phyloP scores from a whole-genome alignment of 2,888 invertebrate genomes.

The Ectemnius continuus region DNA sequence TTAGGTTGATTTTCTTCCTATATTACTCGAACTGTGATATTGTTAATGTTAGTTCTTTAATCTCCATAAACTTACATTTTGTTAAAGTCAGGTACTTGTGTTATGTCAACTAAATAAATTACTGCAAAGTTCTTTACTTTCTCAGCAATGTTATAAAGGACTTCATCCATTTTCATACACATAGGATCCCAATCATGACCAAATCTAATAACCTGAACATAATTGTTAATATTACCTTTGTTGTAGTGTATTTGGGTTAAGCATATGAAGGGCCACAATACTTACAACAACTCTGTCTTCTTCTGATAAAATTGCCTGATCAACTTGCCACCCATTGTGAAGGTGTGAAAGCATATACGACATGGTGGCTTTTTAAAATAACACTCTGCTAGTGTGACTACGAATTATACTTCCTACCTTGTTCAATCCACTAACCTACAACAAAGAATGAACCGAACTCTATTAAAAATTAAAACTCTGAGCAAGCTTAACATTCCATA shows the following conservation, averaged over 20 bases:
- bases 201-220: constrained; percentile 91
- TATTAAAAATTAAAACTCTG: background rate
- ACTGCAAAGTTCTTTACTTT: constrained; percentile 99
- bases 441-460: background rate
- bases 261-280: constrained; percentile 48
- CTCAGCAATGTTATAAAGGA: constrained; percentile 95
- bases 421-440: too few relatives aligned
- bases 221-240: background rate
- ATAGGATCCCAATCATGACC: constrained; percentile 99
- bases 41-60: background rate
- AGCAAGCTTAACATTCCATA: background rate
- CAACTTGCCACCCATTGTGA: constrained; percentile 99
- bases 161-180: constrained; percentile 99
- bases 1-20: background rate
- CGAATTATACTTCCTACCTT: background rate
- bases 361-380: constrained; percentile 82
- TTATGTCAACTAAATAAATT: constrained; percentile 97
- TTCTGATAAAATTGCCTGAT: constrained; percentile 98
- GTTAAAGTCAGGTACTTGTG: constrained; percentile 99
- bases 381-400: constrained; percentile 2
- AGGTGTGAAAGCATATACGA: constrained; percentile 99
- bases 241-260: background rate
- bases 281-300: constrained; percentile 98
- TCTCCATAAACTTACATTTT: constrained; percentile 88
- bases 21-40: background rate